These are phyloP conservation scores for Baryphthengus martii DNA, from an alignment of 2,113 vertebrate species.

Conservation along the genomic window DNA sequence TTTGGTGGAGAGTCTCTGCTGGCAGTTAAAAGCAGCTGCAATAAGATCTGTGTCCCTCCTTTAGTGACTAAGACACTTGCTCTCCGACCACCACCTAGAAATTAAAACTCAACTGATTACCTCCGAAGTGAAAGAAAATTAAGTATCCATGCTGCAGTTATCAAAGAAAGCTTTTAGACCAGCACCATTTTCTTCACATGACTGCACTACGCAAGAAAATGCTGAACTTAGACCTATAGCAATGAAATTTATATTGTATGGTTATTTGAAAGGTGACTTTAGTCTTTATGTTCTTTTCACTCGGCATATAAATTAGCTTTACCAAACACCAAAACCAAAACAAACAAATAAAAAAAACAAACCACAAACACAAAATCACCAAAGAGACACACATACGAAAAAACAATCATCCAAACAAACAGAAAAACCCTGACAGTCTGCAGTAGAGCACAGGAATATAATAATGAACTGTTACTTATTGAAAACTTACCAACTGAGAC, in stretches of 20 bases:
- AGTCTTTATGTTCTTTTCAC: neutral
- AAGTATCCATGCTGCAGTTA: neutral
- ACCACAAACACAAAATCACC: neutral
- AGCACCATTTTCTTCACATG: neutral
- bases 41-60: slow-evolving; percentile 88
- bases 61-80: slow-evolving; percentile 86
- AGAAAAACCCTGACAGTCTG: neutral
- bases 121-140: neutral
- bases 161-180: neutral
- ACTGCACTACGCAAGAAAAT: neutral
- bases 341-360: neutral
- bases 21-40: slow-evolving; percentile 85
- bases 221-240: neutral
- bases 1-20: slow-evolving; percentile 84
- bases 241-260: neutral
- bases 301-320: neutral
- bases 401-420: neutral
- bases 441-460: neutral
- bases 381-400: neutral
- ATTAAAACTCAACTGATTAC: neutral
- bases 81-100: slow-evolving; percentile 86
- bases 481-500: slow-evolving; percentile 86
- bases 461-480: neutral
- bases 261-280: neutral
- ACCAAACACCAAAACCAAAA: neutral